These are phyloP conservation scores for Napeogenes inachia DNA, from an alignment of 2,888 invertebrate species.

Conservation along the genomic window DNA sequence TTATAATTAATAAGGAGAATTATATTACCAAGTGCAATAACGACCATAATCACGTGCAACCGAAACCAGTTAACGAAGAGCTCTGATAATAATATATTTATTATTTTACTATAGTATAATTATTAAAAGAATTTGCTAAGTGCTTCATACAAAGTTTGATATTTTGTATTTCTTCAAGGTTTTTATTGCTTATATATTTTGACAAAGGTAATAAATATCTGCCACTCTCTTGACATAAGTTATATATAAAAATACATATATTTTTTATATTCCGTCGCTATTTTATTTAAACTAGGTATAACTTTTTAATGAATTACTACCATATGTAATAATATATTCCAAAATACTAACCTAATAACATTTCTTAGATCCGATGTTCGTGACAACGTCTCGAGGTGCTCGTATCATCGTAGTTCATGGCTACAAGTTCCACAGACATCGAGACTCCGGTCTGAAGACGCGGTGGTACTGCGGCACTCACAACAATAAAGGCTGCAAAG, in stretches of 20 bases:
- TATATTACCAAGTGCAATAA: constrained; percentile 31
- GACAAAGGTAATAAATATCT: no score
- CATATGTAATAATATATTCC: neutral
- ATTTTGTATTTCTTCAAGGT: no score
- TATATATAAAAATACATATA: no score
- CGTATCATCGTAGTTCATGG: constrained; percentile 36
- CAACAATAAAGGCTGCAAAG: constrained; percentile 37
- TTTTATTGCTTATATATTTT: no score
- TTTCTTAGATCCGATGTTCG: constrained; percentile 23
- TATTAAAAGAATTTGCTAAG: no score
- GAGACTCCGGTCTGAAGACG: constrained; percentile 30
- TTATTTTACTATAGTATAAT: no score
- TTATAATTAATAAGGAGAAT: constrained; percentile 28
- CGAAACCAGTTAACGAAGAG: neutral
- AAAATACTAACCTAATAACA: neutral
- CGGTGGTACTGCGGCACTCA: constrained; percentile 45
- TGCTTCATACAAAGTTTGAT: no score
- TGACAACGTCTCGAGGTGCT: constrained; percentile 23
- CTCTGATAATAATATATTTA: neutral
- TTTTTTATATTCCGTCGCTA: no score
- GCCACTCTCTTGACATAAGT: no score
- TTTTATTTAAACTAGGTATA: no score
- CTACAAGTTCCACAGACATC: constrained; percentile 41
- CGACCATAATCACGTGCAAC: constrained; percentile 29
- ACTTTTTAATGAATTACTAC: no score